phyloP scores from a whole-genome alignment of 2,888 invertebrate species.

The Cataglyphis altisquamis region DNA sequence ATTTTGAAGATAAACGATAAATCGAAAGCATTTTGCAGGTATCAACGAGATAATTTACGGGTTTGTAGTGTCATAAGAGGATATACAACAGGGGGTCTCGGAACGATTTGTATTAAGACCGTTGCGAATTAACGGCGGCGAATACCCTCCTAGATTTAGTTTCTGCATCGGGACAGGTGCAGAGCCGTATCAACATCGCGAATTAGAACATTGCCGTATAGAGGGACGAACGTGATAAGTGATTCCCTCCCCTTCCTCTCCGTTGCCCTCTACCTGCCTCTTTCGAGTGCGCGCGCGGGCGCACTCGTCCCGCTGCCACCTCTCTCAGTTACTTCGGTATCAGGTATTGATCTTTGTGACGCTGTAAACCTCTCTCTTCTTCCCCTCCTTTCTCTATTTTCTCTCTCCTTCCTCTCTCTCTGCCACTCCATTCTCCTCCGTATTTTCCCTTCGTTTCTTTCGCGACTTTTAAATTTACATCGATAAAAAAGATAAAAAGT shows the following conservation, averaged over 20 bases:
- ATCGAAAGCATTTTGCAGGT: constrained; percentile 1
- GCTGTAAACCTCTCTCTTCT: constrained; percentile 55
- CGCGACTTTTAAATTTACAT: constrained; percentile 41
- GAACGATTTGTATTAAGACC: not conserved
- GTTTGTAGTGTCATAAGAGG: not conserved
- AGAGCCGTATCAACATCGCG: constrained; percentile 37
- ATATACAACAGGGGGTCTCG: not conserved
- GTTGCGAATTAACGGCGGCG: not conserved
- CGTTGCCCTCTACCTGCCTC: not conserved
- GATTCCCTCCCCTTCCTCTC: constrained; percentile 19
- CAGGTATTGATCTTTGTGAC: constrained; percentile 61
- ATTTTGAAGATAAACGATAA: constrained; percentile 5
- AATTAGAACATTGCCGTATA: constrained; percentile 43
- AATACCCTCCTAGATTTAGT: not conserved
- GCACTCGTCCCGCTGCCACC: constrained; percentile 55
- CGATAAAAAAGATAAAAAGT: constrained; percentile 27
- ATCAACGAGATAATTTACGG: constrained; percentile 27
- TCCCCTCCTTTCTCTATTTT: constrained; percentile 8
- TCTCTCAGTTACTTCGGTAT: constrained; percentile 58
- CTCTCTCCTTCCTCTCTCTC: constrained; percentile 19
- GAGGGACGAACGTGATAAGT: constrained; percentile 45
- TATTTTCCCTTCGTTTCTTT: constrained; percentile 37
- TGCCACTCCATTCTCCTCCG: constrained; percentile 7
- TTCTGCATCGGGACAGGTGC: not conserved
- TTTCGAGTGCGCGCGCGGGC: constrained; percentile 39